These are phyloP conservation scores for Leptopilina syphax DNA, from an alignment of 2,888 invertebrate species.

Conservation along the genomic window DNA sequence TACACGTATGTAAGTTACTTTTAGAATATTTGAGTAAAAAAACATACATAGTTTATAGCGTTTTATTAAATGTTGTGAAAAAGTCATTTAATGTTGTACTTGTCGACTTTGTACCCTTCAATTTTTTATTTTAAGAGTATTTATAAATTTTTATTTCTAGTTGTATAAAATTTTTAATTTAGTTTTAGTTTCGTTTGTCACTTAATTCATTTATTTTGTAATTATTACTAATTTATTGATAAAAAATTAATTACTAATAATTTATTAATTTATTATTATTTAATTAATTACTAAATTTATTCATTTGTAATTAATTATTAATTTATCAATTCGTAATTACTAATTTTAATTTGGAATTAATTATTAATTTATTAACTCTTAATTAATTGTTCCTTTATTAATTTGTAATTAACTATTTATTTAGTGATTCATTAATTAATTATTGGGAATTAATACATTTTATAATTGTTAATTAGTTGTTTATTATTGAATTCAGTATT, in stretches of 20 bases:
- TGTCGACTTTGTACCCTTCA: background rate
- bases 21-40: constrained; percentile 75
- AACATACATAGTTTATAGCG: constrained; percentile 75
- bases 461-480: too few relatives aligned
- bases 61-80: constrained; percentile 76
- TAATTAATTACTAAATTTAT: too few relatives aligned
- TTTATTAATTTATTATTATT: background rate
- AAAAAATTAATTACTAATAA: background rate
- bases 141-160: background rate
- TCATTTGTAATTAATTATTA: too few relatives aligned
- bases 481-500: too few relatives aligned
- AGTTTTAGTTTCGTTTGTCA: background rate
- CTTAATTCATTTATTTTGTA: background rate
- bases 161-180: background rate
- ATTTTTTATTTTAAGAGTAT: background rate
- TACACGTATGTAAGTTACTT: constrained; percentile 74
- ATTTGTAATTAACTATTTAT: too few relatives aligned
- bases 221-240: background rate
- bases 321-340: too few relatives aligned
- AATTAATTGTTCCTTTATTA: too few relatives aligned
- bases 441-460: too few relatives aligned
- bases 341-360: too few relatives aligned
- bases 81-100: constrained; percentile 56
- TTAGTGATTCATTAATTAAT: too few relatives aligned
- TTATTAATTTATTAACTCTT: too few relatives aligned